phyloP scores from a whole-genome alignment of 2,797 vertebrate genomes.

The Paratrypauchen microcephalus region DNA sequence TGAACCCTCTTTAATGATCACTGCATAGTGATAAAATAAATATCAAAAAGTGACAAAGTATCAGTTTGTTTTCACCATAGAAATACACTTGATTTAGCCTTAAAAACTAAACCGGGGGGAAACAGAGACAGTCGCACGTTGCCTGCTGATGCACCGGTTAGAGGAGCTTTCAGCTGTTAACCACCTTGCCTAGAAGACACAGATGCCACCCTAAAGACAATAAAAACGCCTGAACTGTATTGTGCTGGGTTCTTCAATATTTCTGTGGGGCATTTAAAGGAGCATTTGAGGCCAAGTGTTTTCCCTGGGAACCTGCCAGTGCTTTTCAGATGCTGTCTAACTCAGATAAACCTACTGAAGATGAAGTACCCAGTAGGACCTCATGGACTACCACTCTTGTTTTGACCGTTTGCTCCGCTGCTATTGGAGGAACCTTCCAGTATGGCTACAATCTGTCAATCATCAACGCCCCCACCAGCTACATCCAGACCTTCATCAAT shows the following conservation, averaged over 20 bases:
- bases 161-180: neutral
- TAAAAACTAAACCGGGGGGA: neutral
- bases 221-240: neutral
- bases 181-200: neutral
- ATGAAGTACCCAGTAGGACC: conserved; percentile 20
- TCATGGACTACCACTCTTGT: conserved; percentile 61
- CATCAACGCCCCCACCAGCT: conserved; percentile 85
- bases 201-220: neutral
- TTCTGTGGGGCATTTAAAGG: neutral
- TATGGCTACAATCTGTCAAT: conserved; percentile 93
- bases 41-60: neutral
- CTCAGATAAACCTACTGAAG: neutral
- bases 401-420: conserved; percentile 82
- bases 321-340: conserved; percentile 27
- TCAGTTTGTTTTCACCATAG: neutral
- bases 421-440: conserved; percentile 92
- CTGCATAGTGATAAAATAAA: neutral
- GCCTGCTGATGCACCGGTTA: neutral
- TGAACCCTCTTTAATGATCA: neutral
- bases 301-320: neutral
- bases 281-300: neutral
- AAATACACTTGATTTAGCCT: conserved; percentile 19
- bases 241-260: neutral
- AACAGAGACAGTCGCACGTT: accelerated
- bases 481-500: conserved; percentile 88